Evolutionary conservation across 2,888 invertebrate genomes (phyloP).

Genomic region (Vesta saturnalis): DNA sequence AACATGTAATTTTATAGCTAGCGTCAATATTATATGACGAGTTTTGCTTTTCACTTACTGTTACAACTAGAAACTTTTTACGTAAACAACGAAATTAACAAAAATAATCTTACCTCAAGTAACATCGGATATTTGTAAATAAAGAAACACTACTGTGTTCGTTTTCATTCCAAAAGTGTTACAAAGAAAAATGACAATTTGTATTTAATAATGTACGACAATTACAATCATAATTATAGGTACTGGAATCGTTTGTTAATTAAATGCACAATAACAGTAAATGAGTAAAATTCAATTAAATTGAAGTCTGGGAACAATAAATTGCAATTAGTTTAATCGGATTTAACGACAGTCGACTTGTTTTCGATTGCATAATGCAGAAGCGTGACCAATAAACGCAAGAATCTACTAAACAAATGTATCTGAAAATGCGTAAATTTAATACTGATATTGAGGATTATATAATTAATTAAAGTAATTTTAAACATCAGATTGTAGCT

Average conservation of each 20-base stretch:
- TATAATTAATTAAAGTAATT: background rate
- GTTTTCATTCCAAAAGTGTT: background rate
- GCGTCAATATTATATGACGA: constrained; percentile 31
- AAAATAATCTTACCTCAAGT: background rate
- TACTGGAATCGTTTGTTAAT: constrained; percentile 34
- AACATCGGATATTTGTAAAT: background rate
- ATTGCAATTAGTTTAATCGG: constrained; percentile 57
- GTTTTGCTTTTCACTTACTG: constrained; percentile 26
- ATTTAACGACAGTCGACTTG: constrained; percentile 48
- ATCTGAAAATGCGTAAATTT: constrained; percentile 28
- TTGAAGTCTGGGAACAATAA: constrained; percentile 55
- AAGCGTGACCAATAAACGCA: constrained; percentile 49
- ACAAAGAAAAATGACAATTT: background rate
- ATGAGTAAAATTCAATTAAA: constrained; percentile 57
- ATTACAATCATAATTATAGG: background rate
- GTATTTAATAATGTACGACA: too few species aligned
- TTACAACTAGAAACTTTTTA: background rate
- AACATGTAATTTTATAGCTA: constrained; percentile 26
- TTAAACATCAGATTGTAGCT: background rate
- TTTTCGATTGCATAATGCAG: constrained; percentile 51
- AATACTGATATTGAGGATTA: background rate
- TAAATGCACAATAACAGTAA: constrained; percentile 50
- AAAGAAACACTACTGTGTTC: too few species aligned
- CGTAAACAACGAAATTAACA: background rate
- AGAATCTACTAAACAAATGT: constrained; percentile 30